Evolutionary conservation across 2,113 vertebrate species (phyloP).

Genomic region (Paracanthobrama guichenoti): DNA sequence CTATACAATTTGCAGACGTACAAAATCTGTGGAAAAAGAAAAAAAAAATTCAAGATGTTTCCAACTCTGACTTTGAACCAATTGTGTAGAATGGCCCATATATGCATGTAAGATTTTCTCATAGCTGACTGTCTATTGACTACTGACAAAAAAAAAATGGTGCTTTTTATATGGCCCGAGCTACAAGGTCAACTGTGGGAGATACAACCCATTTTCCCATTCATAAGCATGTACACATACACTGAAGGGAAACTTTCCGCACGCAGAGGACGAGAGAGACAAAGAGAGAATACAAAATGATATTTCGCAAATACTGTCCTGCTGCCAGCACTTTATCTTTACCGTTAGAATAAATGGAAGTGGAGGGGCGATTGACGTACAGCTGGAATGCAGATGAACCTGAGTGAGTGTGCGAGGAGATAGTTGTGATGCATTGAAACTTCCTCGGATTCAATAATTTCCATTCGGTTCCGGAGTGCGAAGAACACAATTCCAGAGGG

Average conservation of each 20-base stretch:
- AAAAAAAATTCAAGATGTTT: too few species aligned
- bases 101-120: too few species aligned
- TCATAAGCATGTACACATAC: background rate
- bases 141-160: background rate
- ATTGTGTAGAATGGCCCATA: too few species aligned
- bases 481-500: slow-evolving; percentile 20
- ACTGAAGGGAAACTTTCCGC: background rate
- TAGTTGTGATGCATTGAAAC: slow-evolving; percentile 32
- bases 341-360: slow-evolving; percentile 29
- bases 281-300: slow-evolving; percentile 5
- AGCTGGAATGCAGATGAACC: slow-evolving; percentile 40
- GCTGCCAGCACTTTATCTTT: slow-evolving; percentile 18
- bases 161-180: background rate
- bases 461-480: slow-evolving; percentile 36
- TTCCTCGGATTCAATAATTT: slow-evolving; percentile 42
- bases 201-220: background rate
- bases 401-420: slow-evolving; percentile 14
- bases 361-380: background rate
- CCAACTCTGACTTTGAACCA: too few species aligned
- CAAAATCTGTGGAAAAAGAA: too few species aligned
- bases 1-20: too few species aligned
- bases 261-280: background rate
- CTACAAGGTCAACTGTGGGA: background rate
- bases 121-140: too few species aligned
- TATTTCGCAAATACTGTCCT: slow-evolving; percentile 18